phyloP scores from a whole-genome alignment of 2,888 invertebrate genomes.

The Notocelia uddmanniana region DNA sequence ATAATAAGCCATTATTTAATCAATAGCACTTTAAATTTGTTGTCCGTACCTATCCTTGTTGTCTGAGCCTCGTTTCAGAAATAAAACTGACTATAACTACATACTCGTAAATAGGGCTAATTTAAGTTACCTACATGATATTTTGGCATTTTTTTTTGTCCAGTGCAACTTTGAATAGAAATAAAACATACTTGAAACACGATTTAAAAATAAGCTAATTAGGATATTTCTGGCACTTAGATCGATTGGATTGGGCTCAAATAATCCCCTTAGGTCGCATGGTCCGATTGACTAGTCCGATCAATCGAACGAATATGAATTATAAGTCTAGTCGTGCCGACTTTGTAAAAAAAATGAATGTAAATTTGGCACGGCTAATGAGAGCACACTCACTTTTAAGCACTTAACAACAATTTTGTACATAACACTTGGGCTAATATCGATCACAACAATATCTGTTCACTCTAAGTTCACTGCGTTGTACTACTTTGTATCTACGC shows the following conservation, averaged over 20 bases:
- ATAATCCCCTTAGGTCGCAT: too few relatives aligned
- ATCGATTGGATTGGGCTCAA: too few relatives aligned
- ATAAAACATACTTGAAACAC: conserved; percentile 51
- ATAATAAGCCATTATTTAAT: background rate
- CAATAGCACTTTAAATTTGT: conserved; percentile 32
- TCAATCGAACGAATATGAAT: too few relatives aligned
- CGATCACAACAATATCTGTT: conserved; percentile 54
- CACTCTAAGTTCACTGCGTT: conserved; percentile 58
- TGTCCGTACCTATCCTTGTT: background rate
- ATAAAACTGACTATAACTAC: too few relatives aligned
- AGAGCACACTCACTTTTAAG: conserved; percentile 60
- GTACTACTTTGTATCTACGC: conserved; percentile 56
- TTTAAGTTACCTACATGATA: conserved; percentile 52
- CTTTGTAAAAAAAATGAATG: conserved; percentile 30
- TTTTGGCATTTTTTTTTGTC: conserved; percentile 54
- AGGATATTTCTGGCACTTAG: background rate
- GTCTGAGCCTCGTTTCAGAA: conserved; percentile 14
- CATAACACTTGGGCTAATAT: conserved; percentile 54
- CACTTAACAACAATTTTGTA: conserved; percentile 48
- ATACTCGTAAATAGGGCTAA: conserved; percentile 46
- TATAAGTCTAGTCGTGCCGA: background rate
- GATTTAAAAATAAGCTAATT: conserved; percentile 5
- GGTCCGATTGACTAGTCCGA: too few relatives aligned
- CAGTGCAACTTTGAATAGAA: background rate
- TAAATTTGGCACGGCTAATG: conserved; percentile 78